Evolutionary conservation across 2,797 vertebrate species (phyloP), one percentile per base, ranked within the genome.

Genomic region (Lithobates pipiens): DNA sequence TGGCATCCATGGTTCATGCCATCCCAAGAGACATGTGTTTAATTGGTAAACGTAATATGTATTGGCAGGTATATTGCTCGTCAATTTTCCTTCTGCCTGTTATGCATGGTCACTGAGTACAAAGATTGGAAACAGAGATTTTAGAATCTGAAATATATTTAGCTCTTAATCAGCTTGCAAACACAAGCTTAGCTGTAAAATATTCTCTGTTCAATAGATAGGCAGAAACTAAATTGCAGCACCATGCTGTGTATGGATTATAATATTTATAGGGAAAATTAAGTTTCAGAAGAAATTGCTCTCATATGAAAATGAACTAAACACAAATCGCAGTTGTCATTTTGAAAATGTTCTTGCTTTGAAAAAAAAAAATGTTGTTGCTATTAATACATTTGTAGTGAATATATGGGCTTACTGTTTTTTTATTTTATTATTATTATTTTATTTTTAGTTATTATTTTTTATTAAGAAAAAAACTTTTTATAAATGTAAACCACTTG

Each of bases 1-100:
- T 95, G 94, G 95, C 96, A 95, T 94, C 96, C 95, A 96, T 99
- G 95, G 95, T 96, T 97, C 96, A 97, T 95, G 93, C 95, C 95
- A 94, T 96, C 96, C 94, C 91, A 94, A 88, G 93, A 93, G 93
- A 90, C 93, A 91, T 91, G 83, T 68, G 91, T 91, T 92, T 91
- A 93, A 93, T 94, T 93, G 93, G 90, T 93, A 90, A 90, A 89
- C 93, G 94, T 95, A 96, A 96, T 96, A 78, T 61, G 16, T 34
- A 79, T 65, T 32, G 32, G 74, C 61, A 74, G 67, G 61, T 65
- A 42, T 32, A 74, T 73, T 36, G 61, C 68, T 32, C 10, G 23
- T 16, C 29, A 27, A 32, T 76, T 44, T 83, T 83, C 25, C 32
- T 69, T 29, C 32, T 85, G 68, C 27, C n/a, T 85, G 29, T 46